phyloP scores from a whole-genome alignment of 2,888 invertebrate genomes.

The Trichopoda pennipes region DNA sequence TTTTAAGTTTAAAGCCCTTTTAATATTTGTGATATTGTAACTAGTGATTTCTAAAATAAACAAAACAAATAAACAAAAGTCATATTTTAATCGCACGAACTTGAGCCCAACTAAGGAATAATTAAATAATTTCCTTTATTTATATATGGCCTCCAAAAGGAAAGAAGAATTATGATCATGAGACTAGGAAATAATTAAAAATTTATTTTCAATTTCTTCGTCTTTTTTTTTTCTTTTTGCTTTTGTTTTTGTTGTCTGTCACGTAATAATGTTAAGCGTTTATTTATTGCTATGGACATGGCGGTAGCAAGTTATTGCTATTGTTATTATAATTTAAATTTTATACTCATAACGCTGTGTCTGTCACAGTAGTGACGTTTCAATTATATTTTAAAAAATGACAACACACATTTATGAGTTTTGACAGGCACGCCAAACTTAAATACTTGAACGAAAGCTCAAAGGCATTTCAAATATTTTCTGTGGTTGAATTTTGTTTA shows the following conservation, averaged over 20 bases:
- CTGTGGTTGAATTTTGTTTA: constrained; percentile 17
- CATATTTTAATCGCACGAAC: too few relatives aligned
- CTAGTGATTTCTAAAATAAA: too few relatives aligned
- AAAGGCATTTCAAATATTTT: constrained; percentile 17
- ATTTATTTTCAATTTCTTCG: not conserved
- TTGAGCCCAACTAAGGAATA: too few relatives aligned
- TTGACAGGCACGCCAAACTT: constrained; percentile 5
- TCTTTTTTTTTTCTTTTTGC: too few relatives aligned
- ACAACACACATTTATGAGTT: constrained; percentile 35
- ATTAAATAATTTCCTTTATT: too few relatives aligned
- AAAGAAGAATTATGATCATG: too few relatives aligned
- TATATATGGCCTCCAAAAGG: too few relatives aligned
- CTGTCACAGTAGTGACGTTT: constrained; percentile 57
- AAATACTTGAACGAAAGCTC: not conserved
- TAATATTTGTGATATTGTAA: too few relatives aligned
- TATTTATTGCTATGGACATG: constrained; percentile 49
- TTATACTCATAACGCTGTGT: constrained; percentile 8
- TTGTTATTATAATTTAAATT: constrained; percentile 5
- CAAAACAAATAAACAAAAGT: too few relatives aligned
- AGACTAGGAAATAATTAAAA: too few relatives aligned
- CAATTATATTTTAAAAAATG: constrained; percentile 27
- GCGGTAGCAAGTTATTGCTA: not conserved
- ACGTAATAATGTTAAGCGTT: constrained; percentile 25
- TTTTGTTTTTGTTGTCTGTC: too few relatives aligned
- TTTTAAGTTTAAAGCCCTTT: too few relatives aligned